A percentile compares a stretch with the other conserved stretches of the same genome.
Conservation (phyloP, 2,113 vertebrate species). For the Peromyscus leucopus region DNA sequence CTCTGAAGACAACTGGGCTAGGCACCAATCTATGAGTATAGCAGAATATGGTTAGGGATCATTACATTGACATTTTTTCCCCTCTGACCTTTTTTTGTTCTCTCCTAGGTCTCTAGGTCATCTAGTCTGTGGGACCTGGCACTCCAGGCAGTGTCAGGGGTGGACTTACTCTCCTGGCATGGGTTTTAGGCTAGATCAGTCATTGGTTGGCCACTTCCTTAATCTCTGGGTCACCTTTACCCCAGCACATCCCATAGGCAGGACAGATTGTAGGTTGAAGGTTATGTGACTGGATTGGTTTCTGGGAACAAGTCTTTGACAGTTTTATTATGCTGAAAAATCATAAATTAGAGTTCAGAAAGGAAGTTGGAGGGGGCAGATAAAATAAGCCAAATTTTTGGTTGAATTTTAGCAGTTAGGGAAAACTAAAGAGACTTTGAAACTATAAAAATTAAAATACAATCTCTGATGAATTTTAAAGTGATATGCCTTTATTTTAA, state of each 20-base stretch:
- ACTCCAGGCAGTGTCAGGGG: not conserved
- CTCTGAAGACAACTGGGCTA: not conserved
- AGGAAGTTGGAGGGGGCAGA: not conserved
- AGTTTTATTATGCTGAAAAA: not conserved
- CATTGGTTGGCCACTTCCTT: not conserved
- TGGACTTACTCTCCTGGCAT: not conserved
- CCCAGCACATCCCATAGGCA: not conserved
- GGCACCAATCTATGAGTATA: not conserved
- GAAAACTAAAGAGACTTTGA: not conserved
- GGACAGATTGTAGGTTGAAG: not conserved
- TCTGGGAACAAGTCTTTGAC: not conserved
- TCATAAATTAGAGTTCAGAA: not conserved
- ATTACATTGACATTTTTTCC: not conserved
- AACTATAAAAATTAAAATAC: not conserved
- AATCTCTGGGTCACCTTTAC: not conserved
- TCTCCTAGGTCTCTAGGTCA: not conserved
- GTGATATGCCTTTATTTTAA: not conserved
- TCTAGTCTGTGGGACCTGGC: not conserved
- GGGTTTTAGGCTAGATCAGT: not conserved
- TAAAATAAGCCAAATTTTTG: not conserved
- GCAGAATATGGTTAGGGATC: not conserved
- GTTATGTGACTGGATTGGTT: not conserved
- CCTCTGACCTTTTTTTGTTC: not conserved
- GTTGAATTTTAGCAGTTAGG: not conserved
- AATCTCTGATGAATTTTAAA: constrained; percentile 7